Conservation (phyloP, 2,888 invertebrate species). For the Mycalesis mineus region DNA sequence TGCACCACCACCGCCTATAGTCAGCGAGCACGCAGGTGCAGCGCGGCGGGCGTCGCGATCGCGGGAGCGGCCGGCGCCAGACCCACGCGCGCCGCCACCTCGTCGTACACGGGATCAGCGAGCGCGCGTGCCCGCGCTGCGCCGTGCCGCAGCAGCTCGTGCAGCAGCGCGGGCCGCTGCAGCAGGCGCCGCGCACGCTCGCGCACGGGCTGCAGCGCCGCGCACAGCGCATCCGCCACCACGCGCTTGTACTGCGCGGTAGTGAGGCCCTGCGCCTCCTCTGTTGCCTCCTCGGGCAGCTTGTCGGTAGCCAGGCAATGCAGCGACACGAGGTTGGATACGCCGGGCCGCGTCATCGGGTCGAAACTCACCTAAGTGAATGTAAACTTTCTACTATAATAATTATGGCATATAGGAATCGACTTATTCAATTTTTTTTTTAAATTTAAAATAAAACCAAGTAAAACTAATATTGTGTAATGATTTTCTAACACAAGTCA, state of each 20-base stretch:
- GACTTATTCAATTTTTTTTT: too few species aligned
- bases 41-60: conserved; percentile 4
- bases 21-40: conserved; percentile 1
- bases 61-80: conserved; percentile 22
- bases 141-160: conserved; percentile 80
- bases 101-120: conserved; percentile 80
- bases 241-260: conserved; percentile 82
- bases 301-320: conserved; percentile 86
- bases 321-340: conserved; percentile 89
- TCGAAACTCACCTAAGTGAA: conserved; percentile 84
- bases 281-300: conserved; percentile 82
- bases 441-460: too few species aligned
- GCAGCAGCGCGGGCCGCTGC: conserved; percentile 75
- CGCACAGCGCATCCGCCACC: conserved; percentile 48
- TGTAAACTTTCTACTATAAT: not conserved
- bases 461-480: too few species aligned
- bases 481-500: too few species aligned
- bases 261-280: conserved; percentile 80
- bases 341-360: conserved; percentile 81
- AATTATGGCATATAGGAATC: too few species aligned
- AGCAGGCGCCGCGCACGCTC: conserved; percentile 81
- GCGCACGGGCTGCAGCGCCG: conserved; percentile 80
- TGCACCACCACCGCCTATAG: conserved; percentile 34
- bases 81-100: conserved; percentile 72
- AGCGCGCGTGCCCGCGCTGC: conserved; percentile 79